Evolutionary conservation across 1,140 invertebrate species (phyloP).

Genomic region (Scaptomyza graminum): DNA sequence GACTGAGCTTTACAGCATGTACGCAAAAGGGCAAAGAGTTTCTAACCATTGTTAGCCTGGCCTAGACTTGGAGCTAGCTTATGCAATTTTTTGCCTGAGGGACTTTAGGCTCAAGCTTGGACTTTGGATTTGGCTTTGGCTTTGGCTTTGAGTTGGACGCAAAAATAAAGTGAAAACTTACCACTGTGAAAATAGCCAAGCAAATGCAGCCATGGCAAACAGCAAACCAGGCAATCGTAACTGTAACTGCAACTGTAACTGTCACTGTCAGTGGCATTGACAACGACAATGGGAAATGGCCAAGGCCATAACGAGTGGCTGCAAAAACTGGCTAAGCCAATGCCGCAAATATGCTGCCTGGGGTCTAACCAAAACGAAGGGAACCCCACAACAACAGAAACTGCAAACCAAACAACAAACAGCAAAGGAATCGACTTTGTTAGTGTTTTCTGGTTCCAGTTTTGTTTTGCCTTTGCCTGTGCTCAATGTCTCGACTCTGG

Average conservation of each 20-base stretch:
- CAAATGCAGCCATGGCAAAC: constrained; percentile 12
- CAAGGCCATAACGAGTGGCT: neutral
- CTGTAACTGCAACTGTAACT: constrained; percentile 20
- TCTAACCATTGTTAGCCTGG: constrained; percentile 56
- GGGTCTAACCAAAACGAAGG: constrained; percentile 22
- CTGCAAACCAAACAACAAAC: constrained; percentile 13
- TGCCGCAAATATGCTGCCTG: constrained; percentile 55
- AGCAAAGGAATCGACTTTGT: constrained; percentile 30
- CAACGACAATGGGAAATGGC: constrained; percentile 1
- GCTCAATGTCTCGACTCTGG: constrained; percentile 15
- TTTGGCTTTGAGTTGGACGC: constrained; percentile 53
- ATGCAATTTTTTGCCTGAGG: constrained; percentile 56
- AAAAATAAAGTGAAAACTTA: constrained; percentile 74
- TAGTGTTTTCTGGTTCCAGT: neutral
- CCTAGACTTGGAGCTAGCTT: constrained; percentile 65
- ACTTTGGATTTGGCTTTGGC: constrained; percentile 56
- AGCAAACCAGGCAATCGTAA: neutral
- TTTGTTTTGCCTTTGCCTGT: neutral
- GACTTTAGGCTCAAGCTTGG: constrained; percentile 63
- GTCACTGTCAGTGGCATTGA: constrained; percentile 57
- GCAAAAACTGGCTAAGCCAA: constrained; percentile 47
- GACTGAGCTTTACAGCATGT: constrained; percentile 49
- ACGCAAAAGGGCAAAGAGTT: constrained; percentile 31
- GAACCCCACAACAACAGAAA: constrained; percentile 20
- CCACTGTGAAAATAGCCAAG: constrained; percentile 11